phyloP scores from a whole-genome alignment of 2,113 vertebrate species.

The Eurystomus gularis region DNA sequence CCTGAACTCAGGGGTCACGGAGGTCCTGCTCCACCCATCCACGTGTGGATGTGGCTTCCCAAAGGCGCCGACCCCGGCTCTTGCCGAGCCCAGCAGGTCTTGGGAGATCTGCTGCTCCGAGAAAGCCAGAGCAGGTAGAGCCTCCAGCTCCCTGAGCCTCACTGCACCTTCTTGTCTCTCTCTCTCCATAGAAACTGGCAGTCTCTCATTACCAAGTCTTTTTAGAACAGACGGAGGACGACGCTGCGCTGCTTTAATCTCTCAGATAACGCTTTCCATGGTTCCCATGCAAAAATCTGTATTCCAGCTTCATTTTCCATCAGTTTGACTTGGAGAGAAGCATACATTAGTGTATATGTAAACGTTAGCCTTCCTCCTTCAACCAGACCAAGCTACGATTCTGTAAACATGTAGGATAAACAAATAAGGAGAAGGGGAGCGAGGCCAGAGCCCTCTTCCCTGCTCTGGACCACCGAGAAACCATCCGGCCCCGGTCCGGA shows the following conservation, averaged over 20 bases:
- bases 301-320: background rate
- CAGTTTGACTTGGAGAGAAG: background rate
- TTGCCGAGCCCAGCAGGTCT: fast-evolving
- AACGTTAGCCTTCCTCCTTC: background rate
- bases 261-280: background rate
- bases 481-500: background rate
- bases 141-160: background rate
- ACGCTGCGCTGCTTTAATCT: background rate
- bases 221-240: conserved; percentile 10
- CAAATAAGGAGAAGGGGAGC: background rate
- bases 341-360: fast-evolving
- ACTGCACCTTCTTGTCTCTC: background rate
- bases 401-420: background rate
- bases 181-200: conserved; percentile 25
- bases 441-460: background rate
- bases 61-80: background rate
- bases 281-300: background rate
- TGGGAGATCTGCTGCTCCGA: background rate
- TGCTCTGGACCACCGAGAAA: background rate
- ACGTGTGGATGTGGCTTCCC: fast-evolving
- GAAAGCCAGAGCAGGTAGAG: background rate
- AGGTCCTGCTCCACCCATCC: background rate
- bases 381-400: background rate
- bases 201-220: background rate
- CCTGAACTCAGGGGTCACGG: fast-evolving